Conservation (phyloP, 2,888 invertebrate species). For the Cancer borealis region DNA sequence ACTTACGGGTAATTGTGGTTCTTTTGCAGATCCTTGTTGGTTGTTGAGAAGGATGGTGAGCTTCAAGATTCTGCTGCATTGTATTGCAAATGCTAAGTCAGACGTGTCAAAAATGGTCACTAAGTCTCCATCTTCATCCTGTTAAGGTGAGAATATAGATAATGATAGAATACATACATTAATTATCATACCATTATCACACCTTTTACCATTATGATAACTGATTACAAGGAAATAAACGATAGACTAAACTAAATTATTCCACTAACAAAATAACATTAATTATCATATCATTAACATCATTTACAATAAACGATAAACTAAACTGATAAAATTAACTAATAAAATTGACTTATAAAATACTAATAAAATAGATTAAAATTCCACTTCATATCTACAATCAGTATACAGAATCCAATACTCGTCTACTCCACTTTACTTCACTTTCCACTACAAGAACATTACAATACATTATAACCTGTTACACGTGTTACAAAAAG, state of each 20-base stretch:
- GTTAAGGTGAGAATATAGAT: background rate
- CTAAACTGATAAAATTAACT: no score
- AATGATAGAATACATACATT: background rate
- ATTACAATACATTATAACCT: no score
- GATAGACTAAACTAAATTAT: no score
- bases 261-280: no score
- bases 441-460: background rate
- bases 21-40: slow-evolving; percentile 8
- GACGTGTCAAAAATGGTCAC: slow-evolving; percentile 87
- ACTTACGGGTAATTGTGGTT: slow-evolving; percentile 16
- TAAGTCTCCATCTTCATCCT: slow-evolving; percentile 85
- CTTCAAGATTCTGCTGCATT: slow-evolving; percentile 78
- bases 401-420: background rate
- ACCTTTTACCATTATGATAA: background rate
- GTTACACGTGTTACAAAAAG: no score
- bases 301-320: background rate
- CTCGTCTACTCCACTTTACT: background rate
- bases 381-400: no score
- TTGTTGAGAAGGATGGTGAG: slow-evolving; percentile 66
- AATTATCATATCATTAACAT: no score
- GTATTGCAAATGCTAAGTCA: slow-evolving; percentile 86
- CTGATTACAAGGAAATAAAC: background rate
- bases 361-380: no score
- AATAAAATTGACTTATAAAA: no score
- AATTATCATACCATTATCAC: background rate